A percentile compares a stretch with the other conserved stretches of the same genome.
Evolutionary conservation across 64 coral and sea anemone species (phyloP).

Genomic region (Stichodactyla helianthus): DNA sequence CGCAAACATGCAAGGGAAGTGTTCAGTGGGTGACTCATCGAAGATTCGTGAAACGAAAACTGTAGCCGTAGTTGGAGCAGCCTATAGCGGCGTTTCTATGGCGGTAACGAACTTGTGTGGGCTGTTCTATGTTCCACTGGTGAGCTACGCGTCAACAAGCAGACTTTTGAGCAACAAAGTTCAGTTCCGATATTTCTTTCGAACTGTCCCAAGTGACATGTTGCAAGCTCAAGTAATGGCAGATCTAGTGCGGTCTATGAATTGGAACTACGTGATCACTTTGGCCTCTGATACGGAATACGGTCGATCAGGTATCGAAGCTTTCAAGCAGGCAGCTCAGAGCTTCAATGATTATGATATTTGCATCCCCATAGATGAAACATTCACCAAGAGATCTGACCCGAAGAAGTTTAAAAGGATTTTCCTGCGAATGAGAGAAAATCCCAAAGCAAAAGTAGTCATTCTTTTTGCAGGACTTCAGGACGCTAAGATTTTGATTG

Average conservation of each 20-base stretch:
- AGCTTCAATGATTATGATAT: conserved; percentile 71
- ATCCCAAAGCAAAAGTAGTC: conserved; percentile 63
- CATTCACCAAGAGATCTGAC: conserved; percentile 66
- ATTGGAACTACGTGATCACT: conserved; percentile 78
- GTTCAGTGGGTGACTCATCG: neutral
- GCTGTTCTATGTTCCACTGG: conserved; percentile 71
- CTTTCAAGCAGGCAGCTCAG: conserved; percentile 66
- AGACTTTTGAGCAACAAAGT: conserved; percentile 68
- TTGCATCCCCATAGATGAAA: conserved; percentile 76
- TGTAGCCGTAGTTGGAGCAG: conserved; percentile 72
- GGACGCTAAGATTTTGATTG: conserved; percentile 63
- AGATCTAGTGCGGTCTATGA: conserved; percentile 70
- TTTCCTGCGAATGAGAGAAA: conserved; percentile 52
- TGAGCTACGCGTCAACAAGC: conserved; percentile 84
- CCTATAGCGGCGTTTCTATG: conserved; percentile 82
- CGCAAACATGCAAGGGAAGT: conserved; percentile 50
- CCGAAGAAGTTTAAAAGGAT: conserved; percentile 54
- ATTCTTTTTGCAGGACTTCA: conserved; percentile 82
- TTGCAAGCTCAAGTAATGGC: conserved; percentile 81
- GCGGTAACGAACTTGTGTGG: conserved; percentile 85
- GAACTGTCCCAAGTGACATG: conserved; percentile 84
- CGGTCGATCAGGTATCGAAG: conserved; percentile 77
- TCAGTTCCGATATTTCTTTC: conserved; percentile 69
- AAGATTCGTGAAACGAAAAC: conserved; percentile 39
- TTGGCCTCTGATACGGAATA: conserved; percentile 83